Base-by-base conservation (phyloP, 2,797 vertebrate species). In the Craterocephalus amniculus region DNA sequence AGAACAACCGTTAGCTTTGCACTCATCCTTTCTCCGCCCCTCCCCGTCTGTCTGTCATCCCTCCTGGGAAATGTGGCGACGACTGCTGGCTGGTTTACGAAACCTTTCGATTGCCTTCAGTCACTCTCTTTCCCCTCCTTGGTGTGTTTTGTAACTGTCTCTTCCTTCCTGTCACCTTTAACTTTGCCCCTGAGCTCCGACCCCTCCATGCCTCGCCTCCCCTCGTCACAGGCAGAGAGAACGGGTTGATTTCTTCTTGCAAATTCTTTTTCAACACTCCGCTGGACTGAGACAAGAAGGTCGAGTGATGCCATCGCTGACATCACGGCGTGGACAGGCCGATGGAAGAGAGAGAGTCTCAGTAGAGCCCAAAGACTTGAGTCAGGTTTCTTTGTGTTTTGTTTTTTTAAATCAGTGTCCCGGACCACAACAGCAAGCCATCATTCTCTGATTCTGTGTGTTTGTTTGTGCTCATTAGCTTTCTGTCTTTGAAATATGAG, bases 1-100 rank as follows among this genome's bases (percentile, higher is more conserved):
- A 98, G 91, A 97, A 95, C 94, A 98, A 95, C 93, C 97, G 95
- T 80, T 98, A 92, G 84, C 38, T 70, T 67, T 63, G 56, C 63
- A 64, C 73, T 83, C 73, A 0, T 61, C 12, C 3, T 20, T 22
- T 52, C 58, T 11, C 13, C 24, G 14, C 61, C 22, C 52, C 29
- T 18, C 35, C 49, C 27, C 2, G 36, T 4, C 27, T 32, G 29
- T 63, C 59, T 31, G 12, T 45, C 24, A 20, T 58, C 55, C 34
- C 45, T 63, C 63, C 51, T 26, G n/a, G 34, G 64, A 64, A 49
- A 49, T 51, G 45, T 4, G 2, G 26, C 3, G 22, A 56, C 55
- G 77, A 76, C 71, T 57, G 66, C 69, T 58, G 72, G 59, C 61
- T 31, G 34, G 52, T 38, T 68, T 40, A 26, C 18, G 4, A 56